Evolutionary conservation across 2,888 invertebrate genomes (phyloP), one percentile per base, ranked within the genome.

Genomic region (Eristalis arbustorum): DNA sequence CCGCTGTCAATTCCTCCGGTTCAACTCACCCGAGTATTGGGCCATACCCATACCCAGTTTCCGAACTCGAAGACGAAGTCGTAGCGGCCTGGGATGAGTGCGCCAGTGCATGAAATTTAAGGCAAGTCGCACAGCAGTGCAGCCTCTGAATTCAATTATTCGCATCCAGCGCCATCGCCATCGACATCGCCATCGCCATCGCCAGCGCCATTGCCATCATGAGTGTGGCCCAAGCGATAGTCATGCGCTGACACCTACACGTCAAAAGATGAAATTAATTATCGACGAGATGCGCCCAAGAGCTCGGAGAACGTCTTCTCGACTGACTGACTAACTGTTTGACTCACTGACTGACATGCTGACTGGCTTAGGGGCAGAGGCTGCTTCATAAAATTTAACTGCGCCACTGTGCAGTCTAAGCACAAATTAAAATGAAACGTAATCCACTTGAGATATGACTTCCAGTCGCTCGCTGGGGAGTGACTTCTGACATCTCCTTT

Each of bases 201-300:
- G 31, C 62, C 14, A n/a, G 25, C n/a, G 63, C 18, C n/a, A 25
- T 59, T 73, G 73, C 67, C 73, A 63, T 72, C 84, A 80, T 81
- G 79, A 72, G 57, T 79, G 76, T 42, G 72, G 75, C 34, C 34
- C 59, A 14, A 72, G 56, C 66, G 28, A 56, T 37, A 85, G 81
- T 85, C 85, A 82, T 82, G 77, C 82, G 74, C 78, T 83, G 87
- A 87, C 87, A 87, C 87, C 87, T 87, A 87, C 87, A 49, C 49
- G 75, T 79, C 78, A 75, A 72, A 66, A 69, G 87, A 67, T 75
- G 78, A 83, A 87, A 87, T 87, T 87, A 87, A 87, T 87, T 87
- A 83, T 75, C 59, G 34, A 28, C 62, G 83, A 62, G 78, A 83
- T 87, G 87, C 72, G 87, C 83, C 82, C 83, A 67, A 83, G 82